A percentile compares a stretch with the other conserved stretches of the same genome.
Evolutionary conservation across 2,797 vertebrate genomes (phyloP).

Genomic region (Malurus splendens): DNA sequence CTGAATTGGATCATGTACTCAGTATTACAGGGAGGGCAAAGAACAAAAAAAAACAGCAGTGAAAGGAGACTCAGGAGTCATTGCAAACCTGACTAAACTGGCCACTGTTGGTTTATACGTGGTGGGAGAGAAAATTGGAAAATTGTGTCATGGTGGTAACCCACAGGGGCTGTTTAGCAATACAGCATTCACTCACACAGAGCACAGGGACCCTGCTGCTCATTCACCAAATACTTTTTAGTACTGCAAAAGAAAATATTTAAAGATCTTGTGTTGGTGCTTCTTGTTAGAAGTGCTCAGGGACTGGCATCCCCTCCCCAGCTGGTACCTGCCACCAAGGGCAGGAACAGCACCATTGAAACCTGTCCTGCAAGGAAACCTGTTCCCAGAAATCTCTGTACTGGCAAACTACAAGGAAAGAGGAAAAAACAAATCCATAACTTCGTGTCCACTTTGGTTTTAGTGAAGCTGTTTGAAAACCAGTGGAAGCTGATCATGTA

Average conservation of each 20-base stretch:
- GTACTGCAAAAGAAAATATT: background rate
- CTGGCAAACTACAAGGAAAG: background rate
- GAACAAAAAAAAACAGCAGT: background rate
- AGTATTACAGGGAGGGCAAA: background rate
- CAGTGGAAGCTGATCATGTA: background rate
- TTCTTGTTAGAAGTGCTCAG: background rate
- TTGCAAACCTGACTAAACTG: background rate
- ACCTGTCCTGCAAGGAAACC: rapidly evolving
- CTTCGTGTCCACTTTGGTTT: background rate
- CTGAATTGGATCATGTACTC: rapidly evolving
- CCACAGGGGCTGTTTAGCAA: background rate
- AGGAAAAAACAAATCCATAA: rapidly evolving
- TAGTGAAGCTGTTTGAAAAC: background rate
- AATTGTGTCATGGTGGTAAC: background rate
- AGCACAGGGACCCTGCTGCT: background rate
- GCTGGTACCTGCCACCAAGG: background rate
- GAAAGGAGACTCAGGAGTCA: background rate
- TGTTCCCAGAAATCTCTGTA: background rate
- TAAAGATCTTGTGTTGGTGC: background rate
- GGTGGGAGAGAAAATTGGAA: background rate
- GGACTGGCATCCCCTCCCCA: background rate
- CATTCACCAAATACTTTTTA: background rate
- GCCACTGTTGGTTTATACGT: background rate
- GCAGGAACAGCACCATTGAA: background rate
- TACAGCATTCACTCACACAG: background rate